These are phyloP conservation scores for Drosophila planitibia DNA, from an alignment of 2,888 invertebrate species.

Conservation along the genomic window DNA sequence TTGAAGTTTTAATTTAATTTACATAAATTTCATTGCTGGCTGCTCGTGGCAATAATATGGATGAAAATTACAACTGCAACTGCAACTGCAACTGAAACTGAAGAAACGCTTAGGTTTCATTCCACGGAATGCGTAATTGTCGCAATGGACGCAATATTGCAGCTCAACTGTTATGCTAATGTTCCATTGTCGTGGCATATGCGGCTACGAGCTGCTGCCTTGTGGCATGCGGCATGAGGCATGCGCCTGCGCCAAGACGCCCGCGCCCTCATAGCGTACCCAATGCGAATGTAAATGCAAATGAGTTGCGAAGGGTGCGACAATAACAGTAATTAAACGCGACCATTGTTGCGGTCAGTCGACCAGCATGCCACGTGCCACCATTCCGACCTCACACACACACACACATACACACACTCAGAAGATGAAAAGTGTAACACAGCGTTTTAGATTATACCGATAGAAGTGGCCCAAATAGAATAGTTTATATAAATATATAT, in stretches of 20 bases:
- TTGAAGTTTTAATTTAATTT: conserved; percentile 81
- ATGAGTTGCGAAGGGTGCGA: conserved; percentile 73
- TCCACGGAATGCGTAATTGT: conserved; percentile 58
- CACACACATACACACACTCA: conserved; percentile 12
- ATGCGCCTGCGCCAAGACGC: conserved; percentile 37
- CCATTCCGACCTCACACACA: conserved; percentile 12
- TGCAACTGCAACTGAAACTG: conserved; percentile 8
- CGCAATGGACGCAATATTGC: conserved; percentile 45
- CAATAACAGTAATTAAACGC: conserved; percentile 79
- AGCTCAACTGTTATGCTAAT: conserved; percentile 69
- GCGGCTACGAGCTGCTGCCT: conserved; percentile 33
- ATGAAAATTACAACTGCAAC: conserved; percentile 6
- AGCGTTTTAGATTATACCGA: conserved; percentile 71
- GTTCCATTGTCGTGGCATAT: conserved; percentile 12
- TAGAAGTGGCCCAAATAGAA: conserved; percentile 20
- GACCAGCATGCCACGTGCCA: conserved; percentile 59
- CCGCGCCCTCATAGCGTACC: conserved; percentile 25
- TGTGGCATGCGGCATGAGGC: conserved; percentile 29
- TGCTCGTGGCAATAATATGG: conserved; percentile 29
- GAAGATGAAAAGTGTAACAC: conserved; percentile 57
- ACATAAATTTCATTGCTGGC: conserved; percentile 81
- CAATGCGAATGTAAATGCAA: conserved; percentile 61
- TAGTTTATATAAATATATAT: not conserved
- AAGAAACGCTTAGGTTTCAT: conserved; percentile 36
- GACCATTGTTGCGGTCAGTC: conserved; percentile 77